Conservation (phyloP, 2,113 vertebrate species). For the Indicator indicator region DNA sequence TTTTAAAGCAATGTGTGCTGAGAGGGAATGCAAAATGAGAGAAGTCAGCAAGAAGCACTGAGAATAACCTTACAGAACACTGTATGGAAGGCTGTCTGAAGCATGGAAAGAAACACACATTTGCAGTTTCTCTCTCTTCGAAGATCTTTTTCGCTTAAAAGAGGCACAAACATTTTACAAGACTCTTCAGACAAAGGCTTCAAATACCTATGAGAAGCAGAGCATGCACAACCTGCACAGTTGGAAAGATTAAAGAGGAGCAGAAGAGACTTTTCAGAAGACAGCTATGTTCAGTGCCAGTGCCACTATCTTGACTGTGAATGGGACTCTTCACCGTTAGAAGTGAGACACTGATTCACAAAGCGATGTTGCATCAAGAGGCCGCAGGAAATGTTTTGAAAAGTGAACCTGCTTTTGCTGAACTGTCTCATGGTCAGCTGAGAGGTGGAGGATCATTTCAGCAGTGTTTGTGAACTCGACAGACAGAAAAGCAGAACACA, state of each 20-base stretch:
- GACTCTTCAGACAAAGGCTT: background rate
- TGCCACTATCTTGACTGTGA: background rate
- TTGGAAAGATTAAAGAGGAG: background rate
- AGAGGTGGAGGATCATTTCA: background rate
- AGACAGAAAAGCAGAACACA: background rate
- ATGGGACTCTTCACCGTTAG: background rate
- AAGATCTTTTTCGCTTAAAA: background rate
- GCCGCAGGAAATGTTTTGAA: background rate
- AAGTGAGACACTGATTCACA: background rate
- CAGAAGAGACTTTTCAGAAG: background rate
- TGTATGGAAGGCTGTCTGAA: background rate
- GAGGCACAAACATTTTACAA: background rate
- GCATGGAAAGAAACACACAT: background rate
- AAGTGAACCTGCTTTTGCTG: background rate
- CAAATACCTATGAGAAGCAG: background rate
- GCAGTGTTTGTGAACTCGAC: background rate
- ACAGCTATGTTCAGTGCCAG: background rate
- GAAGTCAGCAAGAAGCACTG: background rate
- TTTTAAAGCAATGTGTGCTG: background rate
- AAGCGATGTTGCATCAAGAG: background rate
- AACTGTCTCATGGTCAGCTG: background rate
- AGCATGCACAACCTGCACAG: background rate
- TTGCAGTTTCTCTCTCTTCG: background rate
- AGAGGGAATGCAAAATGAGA: background rate
- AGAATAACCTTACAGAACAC: background rate